Percentiles rank a stretch among this genome's conserved stretches.
phyloP scores from a whole-genome alignment of 2,888 invertebrate genomes.

The Diadegma fenestrale region DNA sequence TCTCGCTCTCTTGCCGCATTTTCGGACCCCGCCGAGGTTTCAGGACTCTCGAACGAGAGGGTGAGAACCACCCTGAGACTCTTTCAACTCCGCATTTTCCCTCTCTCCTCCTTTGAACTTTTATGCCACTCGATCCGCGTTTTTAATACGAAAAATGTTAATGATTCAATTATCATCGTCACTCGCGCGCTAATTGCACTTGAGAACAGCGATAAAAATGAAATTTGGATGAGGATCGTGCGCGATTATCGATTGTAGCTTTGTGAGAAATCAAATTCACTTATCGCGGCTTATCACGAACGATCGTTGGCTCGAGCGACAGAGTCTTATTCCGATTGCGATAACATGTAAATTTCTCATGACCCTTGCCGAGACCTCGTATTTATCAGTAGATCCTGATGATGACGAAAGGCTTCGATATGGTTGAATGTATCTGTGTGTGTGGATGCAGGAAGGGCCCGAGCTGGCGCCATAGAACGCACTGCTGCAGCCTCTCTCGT shows the following conservation, averaged over 20 bases:
- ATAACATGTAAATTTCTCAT: slow-evolving; percentile 32
- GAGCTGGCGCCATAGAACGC: slow-evolving; percentile 78
- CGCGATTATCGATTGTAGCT: slow-evolving; percentile 13
- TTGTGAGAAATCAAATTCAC: slow-evolving; percentile 10
- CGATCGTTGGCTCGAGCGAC: slow-evolving; percentile 1
- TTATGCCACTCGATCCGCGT: neutral
- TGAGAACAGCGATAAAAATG: slow-evolving; percentile 24
- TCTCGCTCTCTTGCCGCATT: slow-evolving; percentile 56
- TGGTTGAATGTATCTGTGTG: neutral
- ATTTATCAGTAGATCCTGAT: slow-evolving; percentile 36
- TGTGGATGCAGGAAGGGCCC: slow-evolving; percentile 41
- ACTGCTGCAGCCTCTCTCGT: slow-evolving; percentile 52
- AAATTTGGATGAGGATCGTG: slow-evolving; percentile 15
- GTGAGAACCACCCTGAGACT: slow-evolving; percentile 82
- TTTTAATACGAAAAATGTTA: slow-evolving; percentile 9
- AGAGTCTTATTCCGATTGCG: slow-evolving; percentile 7
- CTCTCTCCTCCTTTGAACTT: slow-evolving; percentile 1
- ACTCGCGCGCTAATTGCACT: slow-evolving; percentile 19
- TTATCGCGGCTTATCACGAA: slow-evolving; percentile 3
- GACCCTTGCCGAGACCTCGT: slow-evolving; percentile 19
- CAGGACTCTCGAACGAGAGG: slow-evolving; percentile 75
- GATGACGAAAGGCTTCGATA: slow-evolving; percentile 18
- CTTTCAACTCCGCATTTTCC: slow-evolving; percentile 55
- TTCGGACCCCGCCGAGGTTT: slow-evolving; percentile 57
- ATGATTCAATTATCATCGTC: too few species aligned